A percentile compares a stretch with the other conserved stretches of the same genome.
Evolutionary conservation across 2,888 invertebrate species (phyloP).

Genomic region (Andricus quercusramuli): DNA sequence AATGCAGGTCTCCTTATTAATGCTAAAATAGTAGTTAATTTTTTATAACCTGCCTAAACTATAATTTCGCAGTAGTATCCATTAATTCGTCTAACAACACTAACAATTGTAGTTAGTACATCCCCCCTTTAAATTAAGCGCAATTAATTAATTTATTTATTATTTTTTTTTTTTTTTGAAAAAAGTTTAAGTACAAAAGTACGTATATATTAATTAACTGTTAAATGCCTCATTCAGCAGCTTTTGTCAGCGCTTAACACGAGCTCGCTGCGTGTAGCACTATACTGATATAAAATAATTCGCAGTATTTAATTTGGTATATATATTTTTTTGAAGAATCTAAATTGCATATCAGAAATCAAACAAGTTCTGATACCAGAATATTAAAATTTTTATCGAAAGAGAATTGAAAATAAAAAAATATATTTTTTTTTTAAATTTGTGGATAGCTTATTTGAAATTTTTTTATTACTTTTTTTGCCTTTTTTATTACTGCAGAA

Average conservation of each 20-base stretch:
- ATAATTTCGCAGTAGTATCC: conserved; percentile 16
- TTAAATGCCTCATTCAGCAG: conserved; percentile 74
- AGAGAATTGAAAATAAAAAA: background rate
- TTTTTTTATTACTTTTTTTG: too few relatives aligned
- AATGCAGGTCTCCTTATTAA: background rate
- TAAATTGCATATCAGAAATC: background rate
- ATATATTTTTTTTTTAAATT: too few relatives aligned
- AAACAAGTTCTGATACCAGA: background rate
- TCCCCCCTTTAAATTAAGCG: conserved; percentile 62
- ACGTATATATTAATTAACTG: conserved; percentile 58
- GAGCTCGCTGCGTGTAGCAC: conserved; percentile 75
- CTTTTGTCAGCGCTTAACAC: conserved; percentile 76
- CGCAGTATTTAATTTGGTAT: conserved; percentile 18
- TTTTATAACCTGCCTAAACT: conserved; percentile 27
- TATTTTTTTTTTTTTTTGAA: conserved; percentile 40
- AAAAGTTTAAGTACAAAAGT: conserved; percentile 42
- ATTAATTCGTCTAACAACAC: conserved; percentile 75
- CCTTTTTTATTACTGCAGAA: too few relatives aligned
- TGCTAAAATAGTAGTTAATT: background rate
- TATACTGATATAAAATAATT: conserved; percentile 43
- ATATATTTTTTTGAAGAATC: background rate
- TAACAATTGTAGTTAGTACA: conserved; percentile 70
- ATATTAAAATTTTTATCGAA: background rate
- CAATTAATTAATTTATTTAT: conserved; percentile 52
- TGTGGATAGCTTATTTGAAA: too few relatives aligned